phyloP scores from a whole-genome alignment of 2,797 vertebrate species.

The Eleutherodactylus coqui region DNA sequence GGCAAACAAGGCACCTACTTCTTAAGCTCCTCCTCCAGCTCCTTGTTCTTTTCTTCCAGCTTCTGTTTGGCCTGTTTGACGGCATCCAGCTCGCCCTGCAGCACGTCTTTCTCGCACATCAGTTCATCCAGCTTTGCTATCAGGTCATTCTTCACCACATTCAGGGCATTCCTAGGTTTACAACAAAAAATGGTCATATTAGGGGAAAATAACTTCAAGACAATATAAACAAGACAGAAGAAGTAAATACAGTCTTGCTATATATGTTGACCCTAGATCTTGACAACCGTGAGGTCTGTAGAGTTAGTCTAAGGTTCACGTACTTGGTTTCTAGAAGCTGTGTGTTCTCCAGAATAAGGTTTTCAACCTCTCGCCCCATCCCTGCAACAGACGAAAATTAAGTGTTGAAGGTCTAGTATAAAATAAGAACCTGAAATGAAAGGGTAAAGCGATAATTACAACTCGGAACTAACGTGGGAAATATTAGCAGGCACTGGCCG shows the following conservation, averaged over 20 bases:
- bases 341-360: constrained; percentile 95
- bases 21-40: constrained; percentile 81
- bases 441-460: not conserved
- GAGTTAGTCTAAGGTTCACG: too few relatives aligned
- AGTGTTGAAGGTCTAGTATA: not conserved
- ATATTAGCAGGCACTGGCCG: not conserved
- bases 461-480: too few relatives aligned
- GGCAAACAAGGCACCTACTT: constrained; percentile 77
- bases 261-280: too few relatives aligned
- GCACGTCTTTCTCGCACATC: constrained; percentile 80
- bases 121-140: constrained; percentile 82
- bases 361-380: constrained; percentile 98
- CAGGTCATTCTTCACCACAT: constrained; percentile 83
- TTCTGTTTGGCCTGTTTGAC: constrained; percentile 82
- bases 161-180: constrained; percentile 78
- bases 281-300: too few relatives aligned
- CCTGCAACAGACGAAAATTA: constrained; percentile 76
- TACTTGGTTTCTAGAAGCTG: constrained; percentile 97
- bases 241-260: not conserved
- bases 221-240: not conserved
- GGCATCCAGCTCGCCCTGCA: constrained; percentile 79
- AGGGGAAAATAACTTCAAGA: too few relatives aligned
- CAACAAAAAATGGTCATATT: not conserved
- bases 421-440: not conserved
- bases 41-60: constrained; percentile 81